Base-by-base conservation (phyloP, 2,888 invertebrate species). In the Rutpela maculata region DNA sequence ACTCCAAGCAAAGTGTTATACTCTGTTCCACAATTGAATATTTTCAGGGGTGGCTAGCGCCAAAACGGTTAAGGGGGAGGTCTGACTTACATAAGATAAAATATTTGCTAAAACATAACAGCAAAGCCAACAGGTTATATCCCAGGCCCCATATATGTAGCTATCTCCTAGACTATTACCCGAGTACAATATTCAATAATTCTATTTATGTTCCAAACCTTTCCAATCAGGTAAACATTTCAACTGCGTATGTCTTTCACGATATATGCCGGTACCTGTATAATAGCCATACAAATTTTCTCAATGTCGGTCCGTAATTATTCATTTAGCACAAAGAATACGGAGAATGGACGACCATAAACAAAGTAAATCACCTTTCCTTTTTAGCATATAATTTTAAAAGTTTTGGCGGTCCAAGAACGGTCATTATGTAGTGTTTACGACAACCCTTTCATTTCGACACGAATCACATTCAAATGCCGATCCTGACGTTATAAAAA, bases 391-490 rank as follows among this genome's bases (percentile, higher is more conserved):
- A 31, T 35, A 69, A 69, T 57, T 69, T 57, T 18, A 31, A 31
- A 56, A 68, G 31, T 69, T 35, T 35, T 56, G 31, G 56, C 35
- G 69, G 57, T 15, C 22, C 15, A 35, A 59, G 35, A 69, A 69
- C 69, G 22, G 57, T 31, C 57, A 69, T 55, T 59, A 18, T 31
- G 57, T 18, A 35, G 38, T 19, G 35, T 69, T 69, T 69, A 57
- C 17, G 55, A 69, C 69, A 69, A 38, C 59, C 69, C 69, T 57
- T 69, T 26, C 18, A 59, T 35, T 35, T 35, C 31, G 19, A 59
- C 69, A 57, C 69, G 35, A 57, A 69, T 50, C 67, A n/a, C 22
- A n/a, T 22, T 15, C 9, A 62, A 26, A 31, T 35, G 1, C 15
- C 26, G 26, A 18, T 57, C 22, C 59, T 31, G 50, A 67, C 26